These are phyloP conservation scores for Pentalonia nigronervosa DNA, from an alignment of 1,140 invertebrate species.

Conservation along the genomic window DNA sequence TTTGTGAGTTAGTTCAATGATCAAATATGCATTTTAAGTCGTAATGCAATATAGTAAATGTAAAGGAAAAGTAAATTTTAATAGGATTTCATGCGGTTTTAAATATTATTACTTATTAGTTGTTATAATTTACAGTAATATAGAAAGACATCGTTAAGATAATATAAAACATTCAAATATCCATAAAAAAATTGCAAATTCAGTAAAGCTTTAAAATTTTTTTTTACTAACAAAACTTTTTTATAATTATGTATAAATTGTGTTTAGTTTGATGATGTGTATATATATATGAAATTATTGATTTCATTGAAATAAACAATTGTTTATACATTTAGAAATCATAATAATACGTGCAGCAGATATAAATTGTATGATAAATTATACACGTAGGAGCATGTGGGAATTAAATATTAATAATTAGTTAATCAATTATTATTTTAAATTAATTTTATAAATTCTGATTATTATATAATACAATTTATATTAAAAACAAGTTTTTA, in stretches of 20 bases:
- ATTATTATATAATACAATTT: not conserved
- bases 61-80: not conserved
- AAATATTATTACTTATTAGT: not conserved
- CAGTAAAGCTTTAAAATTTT: not conserved
- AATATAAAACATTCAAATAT: not conserved
- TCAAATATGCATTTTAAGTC: not conserved
- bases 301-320: not conserved
- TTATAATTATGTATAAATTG: not conserved
- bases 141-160: not conserved
- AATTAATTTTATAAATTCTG: not conserved
- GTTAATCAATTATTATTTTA: not conserved
- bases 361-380: not conserved
- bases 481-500: not conserved
- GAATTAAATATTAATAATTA: not conserved
- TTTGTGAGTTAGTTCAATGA: not conserved
- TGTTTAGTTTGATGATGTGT: not conserved
- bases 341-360: not conserved
- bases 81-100: not conserved
- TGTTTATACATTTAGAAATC: not conserved
- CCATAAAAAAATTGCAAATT: not conserved
- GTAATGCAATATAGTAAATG: not conserved
- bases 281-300: not conserved
- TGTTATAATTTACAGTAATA: not conserved
- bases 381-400: not conserved
- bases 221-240: not conserved